Evolutionary conservation across 2,888 invertebrate species (phyloP).

Genomic region (Phortica okadai): DNA sequence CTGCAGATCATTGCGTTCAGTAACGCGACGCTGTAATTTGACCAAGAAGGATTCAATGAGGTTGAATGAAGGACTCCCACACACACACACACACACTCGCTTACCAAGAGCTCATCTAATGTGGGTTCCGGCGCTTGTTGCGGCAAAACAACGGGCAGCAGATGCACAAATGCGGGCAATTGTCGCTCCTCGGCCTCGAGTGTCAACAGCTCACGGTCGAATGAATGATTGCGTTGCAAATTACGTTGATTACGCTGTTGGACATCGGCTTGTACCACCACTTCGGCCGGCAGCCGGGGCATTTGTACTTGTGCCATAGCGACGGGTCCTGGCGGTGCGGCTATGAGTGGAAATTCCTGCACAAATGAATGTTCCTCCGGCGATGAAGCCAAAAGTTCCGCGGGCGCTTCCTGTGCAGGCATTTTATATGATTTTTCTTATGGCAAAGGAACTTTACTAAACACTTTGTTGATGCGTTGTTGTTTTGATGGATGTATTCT

Average conservation of each 20-base stretch:
- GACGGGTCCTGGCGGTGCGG: constrained; percentile 52
- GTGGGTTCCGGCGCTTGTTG: constrained; percentile 79
- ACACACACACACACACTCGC: constrained; percentile 41
- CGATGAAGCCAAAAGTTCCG: constrained; percentile 66
- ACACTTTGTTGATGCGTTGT: too few species aligned
- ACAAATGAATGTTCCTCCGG: constrained; percentile 73
- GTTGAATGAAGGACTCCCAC: background rate
- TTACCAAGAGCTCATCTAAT: constrained; percentile 80
- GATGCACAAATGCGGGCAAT: constrained; percentile 69
- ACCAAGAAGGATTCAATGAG: background rate
- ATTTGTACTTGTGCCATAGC: constrained; percentile 50
- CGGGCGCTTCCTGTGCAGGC: constrained; percentile 71
- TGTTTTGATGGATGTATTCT: too few species aligned
- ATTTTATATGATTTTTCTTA: constrained; percentile 45
- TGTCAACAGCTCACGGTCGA: constrained; percentile 67
- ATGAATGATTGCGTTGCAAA: constrained; percentile 54
- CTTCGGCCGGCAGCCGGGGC: constrained; percentile 50
- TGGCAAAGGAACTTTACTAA: too few species aligned
- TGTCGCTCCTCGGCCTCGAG: constrained; percentile 66
- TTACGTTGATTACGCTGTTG: constrained; percentile 41
- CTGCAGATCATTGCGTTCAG: constrained; percentile 76
- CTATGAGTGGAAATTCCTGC: constrained; percentile 56
- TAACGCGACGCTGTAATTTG: constrained; percentile 73
- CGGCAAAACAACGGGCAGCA: constrained; percentile 78
- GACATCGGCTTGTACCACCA: background rate